phyloP scores from a whole-genome alignment of 1,140 invertebrate species.

The Lerema accius region DNA sequence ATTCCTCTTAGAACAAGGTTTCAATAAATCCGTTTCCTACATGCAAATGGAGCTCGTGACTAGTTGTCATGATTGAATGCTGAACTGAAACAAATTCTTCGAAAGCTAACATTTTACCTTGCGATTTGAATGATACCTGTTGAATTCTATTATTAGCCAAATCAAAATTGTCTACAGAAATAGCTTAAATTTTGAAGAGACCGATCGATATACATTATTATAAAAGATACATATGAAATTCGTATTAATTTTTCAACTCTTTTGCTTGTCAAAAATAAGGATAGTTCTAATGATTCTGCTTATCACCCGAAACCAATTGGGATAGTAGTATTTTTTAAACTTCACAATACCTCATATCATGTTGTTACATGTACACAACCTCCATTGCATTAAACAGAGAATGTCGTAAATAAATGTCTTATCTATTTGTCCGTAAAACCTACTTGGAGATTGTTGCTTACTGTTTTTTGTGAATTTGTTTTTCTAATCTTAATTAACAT shows the following conservation, averaged over 20 bases:
- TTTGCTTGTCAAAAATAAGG: too few species aligned
- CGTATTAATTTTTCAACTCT: too few species aligned
- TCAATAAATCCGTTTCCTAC: slow-evolving; percentile 33
- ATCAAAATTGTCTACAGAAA: slow-evolving; percentile 1
- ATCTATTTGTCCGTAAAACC: too few species aligned
- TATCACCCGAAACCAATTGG: too few species aligned
- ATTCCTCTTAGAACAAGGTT: slow-evolving; percentile 23
- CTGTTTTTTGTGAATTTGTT: not conserved
- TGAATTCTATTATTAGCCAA: slow-evolving; percentile 25
- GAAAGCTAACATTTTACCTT: slow-evolving; percentile 29
- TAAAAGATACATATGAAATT: too few species aligned
- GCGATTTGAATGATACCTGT: slow-evolving; percentile 25
- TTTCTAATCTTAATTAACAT: slow-evolving; percentile 20
- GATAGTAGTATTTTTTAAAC: too few species aligned
- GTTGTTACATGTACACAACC: too few species aligned
- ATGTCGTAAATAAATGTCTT: too few species aligned
- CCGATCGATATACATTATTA: too few species aligned
- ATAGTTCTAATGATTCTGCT: too few species aligned
- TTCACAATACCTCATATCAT: too few species aligned
- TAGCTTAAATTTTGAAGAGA: not conserved
- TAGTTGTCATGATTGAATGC: slow-evolving; percentile 29
- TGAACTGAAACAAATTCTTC: slow-evolving; percentile 29
- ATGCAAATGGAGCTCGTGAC: slow-evolving; percentile 29
- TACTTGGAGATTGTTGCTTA: not conserved
- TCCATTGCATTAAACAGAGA: too few species aligned